Conservation (phyloP, 1,140 invertebrate species). For the Lepidotrigona ventralis region DNA sequence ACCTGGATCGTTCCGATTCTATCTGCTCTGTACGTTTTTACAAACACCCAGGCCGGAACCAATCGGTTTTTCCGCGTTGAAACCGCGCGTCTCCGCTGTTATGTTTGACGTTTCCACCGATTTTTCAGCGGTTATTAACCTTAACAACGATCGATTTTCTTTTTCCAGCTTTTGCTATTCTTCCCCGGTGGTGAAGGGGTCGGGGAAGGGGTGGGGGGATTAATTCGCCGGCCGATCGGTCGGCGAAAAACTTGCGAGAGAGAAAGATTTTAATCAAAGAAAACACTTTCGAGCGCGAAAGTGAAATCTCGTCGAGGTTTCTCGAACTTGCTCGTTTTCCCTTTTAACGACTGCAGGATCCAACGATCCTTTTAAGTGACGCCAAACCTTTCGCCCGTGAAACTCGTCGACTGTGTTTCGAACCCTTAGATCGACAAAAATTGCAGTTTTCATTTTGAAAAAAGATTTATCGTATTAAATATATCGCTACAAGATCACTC, state of each 20-base stretch:
- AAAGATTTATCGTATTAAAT: too few relatives aligned
- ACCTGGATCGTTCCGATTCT: constrained; percentile 41
- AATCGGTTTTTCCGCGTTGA: background rate
- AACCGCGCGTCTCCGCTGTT: background rate
- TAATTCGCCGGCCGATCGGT: background rate
- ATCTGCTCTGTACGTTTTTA: constrained; percentile 16
- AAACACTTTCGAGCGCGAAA: background rate
- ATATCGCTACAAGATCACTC: too few relatives aligned
- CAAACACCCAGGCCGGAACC: background rate
- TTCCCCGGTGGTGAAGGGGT: too few relatives aligned
- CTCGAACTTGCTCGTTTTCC: background rate
- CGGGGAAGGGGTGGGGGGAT: fast-evolving
- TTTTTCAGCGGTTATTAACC: background rate
- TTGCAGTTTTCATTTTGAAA: too few relatives aligned
- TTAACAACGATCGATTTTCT: background rate
- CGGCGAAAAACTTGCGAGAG: background rate
- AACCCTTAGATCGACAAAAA: too few relatives aligned
- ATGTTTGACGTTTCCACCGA: background rate
- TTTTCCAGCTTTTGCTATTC: background rate
- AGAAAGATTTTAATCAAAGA: background rate
- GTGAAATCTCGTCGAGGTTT: background rate
- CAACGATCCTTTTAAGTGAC: background rate
- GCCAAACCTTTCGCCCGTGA: background rate
- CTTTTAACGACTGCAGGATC: background rate
- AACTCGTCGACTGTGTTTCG: background rate